Base-by-base conservation (phyloP, 92 coral and sea anemone genomes). In the Palythoa grandiflora region DNA sequence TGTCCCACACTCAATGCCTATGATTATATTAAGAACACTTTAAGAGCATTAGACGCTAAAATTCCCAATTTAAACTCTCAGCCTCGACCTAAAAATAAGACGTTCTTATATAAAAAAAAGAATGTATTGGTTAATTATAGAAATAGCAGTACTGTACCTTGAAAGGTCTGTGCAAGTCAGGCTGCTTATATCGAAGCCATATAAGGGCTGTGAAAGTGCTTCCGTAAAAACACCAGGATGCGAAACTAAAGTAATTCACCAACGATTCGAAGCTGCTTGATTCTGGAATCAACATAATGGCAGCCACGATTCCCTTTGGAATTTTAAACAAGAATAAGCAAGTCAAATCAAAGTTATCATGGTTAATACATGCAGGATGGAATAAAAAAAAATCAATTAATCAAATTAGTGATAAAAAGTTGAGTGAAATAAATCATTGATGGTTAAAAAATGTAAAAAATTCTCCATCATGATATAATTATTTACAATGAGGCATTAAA, bases 141-240 rank as follows among this genome's bases (percentile, higher is more conserved):
- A 44, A 44, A 44, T 44, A 44, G 50, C 3, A 53, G 5, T 77
- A 53, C 51, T 91, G 61, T 54, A 95, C 99, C 92, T 80, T 93
- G 73, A 89, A 95, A 36, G 99, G 99, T 79, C 99, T 91, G 47
- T 90, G 81, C 85, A 85, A 50, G 54, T 95, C 90, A 15, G 93
- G 93, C 75, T 89, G 88, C 81, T 84, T 89, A 79, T 74, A 93
- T 16, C 99, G 96, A 68, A 96, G 93, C 94, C 95, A 95, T 70
- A 96, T 55, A 39, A 96, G 89, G 9, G 96, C 93, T 44, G 90
- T 36, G 15, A 96, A 90, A 2, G 99, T 96, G 38, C 91, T 73
- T 28, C 98, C 99, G 73, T 96, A 96, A 83, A 95, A 95, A 38
- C 94, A 88, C 99, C 99, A 96, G 28, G 99, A 96, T 9, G 98